Evolutionary conservation across 2,797 vertebrate species (phyloP).

Genomic region (Thalassophryne amazonica): DNA sequence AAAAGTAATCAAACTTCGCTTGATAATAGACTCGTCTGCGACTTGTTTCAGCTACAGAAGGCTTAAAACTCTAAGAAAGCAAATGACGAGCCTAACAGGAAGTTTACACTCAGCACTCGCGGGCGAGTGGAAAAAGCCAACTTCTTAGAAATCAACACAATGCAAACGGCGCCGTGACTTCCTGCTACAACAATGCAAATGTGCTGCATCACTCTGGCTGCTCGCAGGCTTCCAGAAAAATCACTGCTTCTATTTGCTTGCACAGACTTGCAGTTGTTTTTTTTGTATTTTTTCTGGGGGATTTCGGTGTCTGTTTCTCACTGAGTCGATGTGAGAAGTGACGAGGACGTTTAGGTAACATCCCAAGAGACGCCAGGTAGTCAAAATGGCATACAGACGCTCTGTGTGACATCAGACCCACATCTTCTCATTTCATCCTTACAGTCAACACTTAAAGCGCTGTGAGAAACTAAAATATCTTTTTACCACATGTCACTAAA

Average conservation of each 20-base stretch:
- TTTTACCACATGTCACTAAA: slow-evolving; percentile 11
- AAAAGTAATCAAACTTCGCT: no score
- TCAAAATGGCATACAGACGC: slow-evolving; percentile 20
- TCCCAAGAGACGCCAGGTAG: slow-evolving; percentile 15
- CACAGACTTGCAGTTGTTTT: no score
- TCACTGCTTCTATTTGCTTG: slow-evolving; percentile 67
- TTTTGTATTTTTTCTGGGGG: slow-evolving; percentile 63
- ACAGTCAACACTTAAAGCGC: slow-evolving; percentile 13
- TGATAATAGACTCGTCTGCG: no score
- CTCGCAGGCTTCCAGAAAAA: slow-evolving; percentile 58
- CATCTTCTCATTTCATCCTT: slow-evolving; percentile 20
- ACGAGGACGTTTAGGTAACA: slow-evolving; percentile 56
- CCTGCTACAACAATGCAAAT: slow-evolving; percentile 71
- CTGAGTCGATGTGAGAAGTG: slow-evolving; percentile 61
- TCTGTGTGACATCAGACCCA: slow-evolving; percentile 23
- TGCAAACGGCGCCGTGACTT: slow-evolving; percentile 58
- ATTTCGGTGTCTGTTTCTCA: slow-evolving; percentile 62
- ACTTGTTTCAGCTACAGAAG: slow-evolving; percentile 37
- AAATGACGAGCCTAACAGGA: slow-evolving; percentile 55
- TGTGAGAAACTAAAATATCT: slow-evolving; percentile 21
- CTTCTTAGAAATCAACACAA: slow-evolving; percentile 72
- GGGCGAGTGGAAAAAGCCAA: slow-evolving; percentile 52
- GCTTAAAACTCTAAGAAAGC: slow-evolving; percentile 33
- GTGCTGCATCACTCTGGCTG: slow-evolving; percentile 54
- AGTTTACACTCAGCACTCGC: slow-evolving; percentile 47